Percentiles rank a stretch among this genome's conserved stretches.
These are phyloP conservation scores for Crocallis elinguaria DNA, from an alignment of 2,888 invertebrate genomes.

Conservation along the genomic window DNA sequence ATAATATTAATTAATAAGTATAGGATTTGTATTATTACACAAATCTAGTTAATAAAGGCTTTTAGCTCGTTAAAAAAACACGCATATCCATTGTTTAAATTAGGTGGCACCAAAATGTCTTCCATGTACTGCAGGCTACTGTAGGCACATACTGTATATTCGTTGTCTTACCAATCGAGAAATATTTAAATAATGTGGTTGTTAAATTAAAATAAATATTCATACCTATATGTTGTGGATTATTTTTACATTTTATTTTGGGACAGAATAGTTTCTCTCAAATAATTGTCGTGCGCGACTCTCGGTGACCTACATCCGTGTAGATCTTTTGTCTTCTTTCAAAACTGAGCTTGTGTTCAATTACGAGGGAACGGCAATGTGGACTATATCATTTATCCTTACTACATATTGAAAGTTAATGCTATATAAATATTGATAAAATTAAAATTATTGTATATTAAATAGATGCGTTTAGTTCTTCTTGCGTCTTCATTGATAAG, in stretches of 20 bases:
- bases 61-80: neutral
- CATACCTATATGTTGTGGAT: neutral
- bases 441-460: neutral
- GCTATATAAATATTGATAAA: neutral
- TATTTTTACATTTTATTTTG: constrained; percentile 37
- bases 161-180: neutral
- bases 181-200: neutral
- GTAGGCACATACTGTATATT: constrained; percentile 1
- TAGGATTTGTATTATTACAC: no score
- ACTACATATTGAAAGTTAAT: neutral
- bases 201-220: constrained; percentile 7
- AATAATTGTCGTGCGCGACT: constrained; percentile 44
- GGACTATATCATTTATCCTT: neutral
- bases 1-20: no score
- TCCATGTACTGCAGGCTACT: neutral
- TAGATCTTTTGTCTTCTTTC: constrained; percentile 40
- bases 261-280: constrained; percentile 39
- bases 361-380: constrained; percentile 1
- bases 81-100: constrained; percentile 1
- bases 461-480: neutral
- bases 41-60: neutral
- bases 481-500: neutral
- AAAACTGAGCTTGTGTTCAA: constrained; percentile 26
- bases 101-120: neutral
- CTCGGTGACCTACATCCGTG: constrained; percentile 45